Percentiles rank a stretch among this genome's conserved stretches.
Evolutionary conservation across 1,140 invertebrate species (phyloP).

Genomic region (Pygmarrhopalites habei): DNA sequence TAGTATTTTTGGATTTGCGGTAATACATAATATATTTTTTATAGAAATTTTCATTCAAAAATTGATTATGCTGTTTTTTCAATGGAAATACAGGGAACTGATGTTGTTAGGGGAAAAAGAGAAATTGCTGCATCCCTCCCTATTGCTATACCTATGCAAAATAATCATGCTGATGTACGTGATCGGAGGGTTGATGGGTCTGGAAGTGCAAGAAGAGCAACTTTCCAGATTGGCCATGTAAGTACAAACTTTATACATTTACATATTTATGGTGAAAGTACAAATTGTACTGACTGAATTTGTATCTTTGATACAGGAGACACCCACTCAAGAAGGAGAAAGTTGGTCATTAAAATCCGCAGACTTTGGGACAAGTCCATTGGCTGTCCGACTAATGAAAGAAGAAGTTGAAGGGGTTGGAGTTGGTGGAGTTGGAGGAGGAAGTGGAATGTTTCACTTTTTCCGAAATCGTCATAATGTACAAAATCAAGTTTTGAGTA

Average conservation of each 20-base stretch:
- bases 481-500: not conserved
- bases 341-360: conserved; percentile 22
- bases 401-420: conserved; percentile 9
- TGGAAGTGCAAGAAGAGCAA: conserved; percentile 20
- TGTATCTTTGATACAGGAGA: conserved; percentile 21
- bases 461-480: not conserved
- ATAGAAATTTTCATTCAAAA: no score
- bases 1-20: no score
- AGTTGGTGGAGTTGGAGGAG: not conserved
- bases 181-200: conserved; percentile 32
- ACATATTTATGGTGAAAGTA: no score
- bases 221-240: conserved; percentile 30
- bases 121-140: conserved; percentile 31
- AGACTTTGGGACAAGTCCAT: conserved; percentile 16
- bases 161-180: conserved; percentile 2
- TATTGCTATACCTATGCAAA: conserved; percentile 31
- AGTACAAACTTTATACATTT: not conserved
- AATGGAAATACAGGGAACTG: no score
- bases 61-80: no score
- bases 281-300: no score
- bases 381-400: conserved; percentile 14
- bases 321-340: conserved; percentile 23
- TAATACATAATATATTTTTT: no score
- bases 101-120: conserved; percentile 3
- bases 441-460: conserved; percentile 2